Conservation (phyloP, 2,888 invertebrate species). For the Digitonthophagus gazella region DNA sequence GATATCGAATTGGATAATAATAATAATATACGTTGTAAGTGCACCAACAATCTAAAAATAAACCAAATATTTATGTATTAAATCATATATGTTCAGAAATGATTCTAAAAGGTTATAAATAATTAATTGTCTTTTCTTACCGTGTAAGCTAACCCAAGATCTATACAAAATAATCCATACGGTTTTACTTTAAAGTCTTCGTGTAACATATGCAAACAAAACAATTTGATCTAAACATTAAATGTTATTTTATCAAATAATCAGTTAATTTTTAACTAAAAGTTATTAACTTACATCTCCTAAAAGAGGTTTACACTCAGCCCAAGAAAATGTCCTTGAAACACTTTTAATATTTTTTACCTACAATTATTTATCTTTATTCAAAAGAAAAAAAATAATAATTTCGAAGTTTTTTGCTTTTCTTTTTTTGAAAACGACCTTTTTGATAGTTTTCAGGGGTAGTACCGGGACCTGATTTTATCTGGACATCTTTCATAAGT, state of each 20-base stretch:
- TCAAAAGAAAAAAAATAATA: too few species aligned
- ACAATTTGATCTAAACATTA: not conserved
- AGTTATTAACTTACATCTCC: not conserved
- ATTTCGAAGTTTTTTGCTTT: too few species aligned
- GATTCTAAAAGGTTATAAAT: too few species aligned
- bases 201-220: constrained; percentile 19
- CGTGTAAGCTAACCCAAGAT: constrained; percentile 13
- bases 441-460: too few species aligned
- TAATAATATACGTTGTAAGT: constrained; percentile 19
- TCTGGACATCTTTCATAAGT: too few species aligned
- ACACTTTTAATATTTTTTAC: not conserved
- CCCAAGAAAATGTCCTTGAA: not conserved
- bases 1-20: constrained; percentile 23
- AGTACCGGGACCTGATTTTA: too few species aligned
- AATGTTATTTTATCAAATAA: not conserved
- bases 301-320: not conserved
- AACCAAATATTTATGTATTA: not conserved
- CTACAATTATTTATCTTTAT: not conserved
- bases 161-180: constrained; percentile 19
- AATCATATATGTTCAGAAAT: too few species aligned
- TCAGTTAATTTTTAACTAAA: too few species aligned
- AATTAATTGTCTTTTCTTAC: not conserved
- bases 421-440: too few species aligned
- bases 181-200: constrained; percentile 23
- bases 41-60: constrained; percentile 18